These are phyloP conservation scores for Solea solea DNA, from an alignment of 2,113 vertebrate species.

Conservation along the genomic window DNA sequence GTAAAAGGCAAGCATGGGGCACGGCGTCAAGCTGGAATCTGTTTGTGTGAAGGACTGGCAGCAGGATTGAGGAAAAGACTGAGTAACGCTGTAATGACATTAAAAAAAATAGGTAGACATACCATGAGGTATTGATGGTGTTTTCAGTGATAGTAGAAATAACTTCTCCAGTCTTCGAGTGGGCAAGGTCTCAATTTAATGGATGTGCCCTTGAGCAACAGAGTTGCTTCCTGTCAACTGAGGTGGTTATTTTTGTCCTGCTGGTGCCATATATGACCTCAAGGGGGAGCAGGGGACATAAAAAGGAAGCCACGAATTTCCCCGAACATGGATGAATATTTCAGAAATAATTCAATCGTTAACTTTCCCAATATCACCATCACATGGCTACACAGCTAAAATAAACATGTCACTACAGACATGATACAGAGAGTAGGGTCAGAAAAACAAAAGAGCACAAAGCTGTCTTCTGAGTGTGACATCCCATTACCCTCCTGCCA, in stretches of 20 bases:
- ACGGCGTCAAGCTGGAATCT: constrained; percentile 15
- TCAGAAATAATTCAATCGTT: constrained; percentile 27
- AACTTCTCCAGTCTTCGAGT: neutral
- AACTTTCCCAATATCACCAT: constrained; percentile 58
- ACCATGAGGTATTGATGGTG: neutral
- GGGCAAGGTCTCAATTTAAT: neutral
- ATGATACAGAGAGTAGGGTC: neutral
- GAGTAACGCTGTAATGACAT: constrained; percentile 17
- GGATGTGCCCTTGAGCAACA: neutral
- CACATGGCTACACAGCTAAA: constrained; percentile 39
- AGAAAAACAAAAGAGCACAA: constrained; percentile 20
- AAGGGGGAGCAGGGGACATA: neutral
- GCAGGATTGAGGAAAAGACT: constrained; percentile 11
- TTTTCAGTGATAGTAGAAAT: neutral
- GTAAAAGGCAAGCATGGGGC: constrained; percentile 31
- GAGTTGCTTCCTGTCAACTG: constrained; percentile 15
- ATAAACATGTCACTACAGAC: constrained; percentile 42
- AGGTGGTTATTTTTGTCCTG: neutral
- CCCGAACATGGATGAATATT: constrained; percentile 35
- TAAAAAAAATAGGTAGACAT: neutral
- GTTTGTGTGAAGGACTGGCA: constrained; percentile 2
- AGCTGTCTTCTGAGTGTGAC: constrained; percentile 42
- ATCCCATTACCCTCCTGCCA: constrained; percentile 57
- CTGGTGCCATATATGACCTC: constrained; percentile 15
- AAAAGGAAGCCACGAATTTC: constrained; percentile 17